These are phyloP conservation scores for Latrodectus elegans DNA, from an alignment of 2,888 invertebrate species.

Conservation along the genomic window DNA sequence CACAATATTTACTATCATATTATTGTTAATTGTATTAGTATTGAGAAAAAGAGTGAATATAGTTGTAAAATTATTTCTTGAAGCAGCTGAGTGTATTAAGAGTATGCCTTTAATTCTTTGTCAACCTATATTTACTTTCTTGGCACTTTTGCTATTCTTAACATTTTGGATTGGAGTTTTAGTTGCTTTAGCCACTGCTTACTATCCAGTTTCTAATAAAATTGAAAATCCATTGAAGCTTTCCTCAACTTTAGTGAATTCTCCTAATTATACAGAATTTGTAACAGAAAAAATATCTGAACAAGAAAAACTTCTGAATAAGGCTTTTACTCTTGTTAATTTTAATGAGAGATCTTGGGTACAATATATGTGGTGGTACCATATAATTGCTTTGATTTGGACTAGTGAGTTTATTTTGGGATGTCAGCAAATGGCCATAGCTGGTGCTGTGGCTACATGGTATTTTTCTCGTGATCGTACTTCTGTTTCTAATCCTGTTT, in stretches of 20 bases:
- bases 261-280: not conserved
- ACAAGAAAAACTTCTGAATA: slow-evolving; percentile 42
- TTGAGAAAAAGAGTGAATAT: slow-evolving; percentile 88
- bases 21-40: slow-evolving; percentile 84
- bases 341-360: slow-evolving; percentile 80
- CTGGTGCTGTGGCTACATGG: slow-evolving; percentile 95
- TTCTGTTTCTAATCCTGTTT: slow-evolving; percentile 61
- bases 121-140: slow-evolving; percentile 83
- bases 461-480: slow-evolving; percentile 80
- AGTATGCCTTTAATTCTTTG: slow-evolving; percentile 88
- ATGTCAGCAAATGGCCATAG: slow-evolving; percentile 94
- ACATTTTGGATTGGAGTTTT: slow-evolving; percentile 90
- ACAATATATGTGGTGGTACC: slow-evolving; percentile 95
- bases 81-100: slow-evolving; percentile 90
- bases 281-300: slow-evolving; percentile 77
- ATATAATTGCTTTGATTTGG: slow-evolving; percentile 92
- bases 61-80: slow-evolving; percentile 88
- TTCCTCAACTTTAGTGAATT: slow-evolving; percentile 11
- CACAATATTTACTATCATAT: slow-evolving; percentile 87
- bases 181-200: slow-evolving; percentile 80
- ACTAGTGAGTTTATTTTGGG: slow-evolving; percentile 94
- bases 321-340: slow-evolving; percentile 69
- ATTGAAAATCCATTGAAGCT: slow-evolving; percentile 52
- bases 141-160: slow-evolving; percentile 85
- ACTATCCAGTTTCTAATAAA: slow-evolving; percentile 54